These are phyloP conservation scores for Scaptomyza tumidula DNA, from an alignment of 2,888 invertebrate species.

Conservation along the genomic window DNA sequence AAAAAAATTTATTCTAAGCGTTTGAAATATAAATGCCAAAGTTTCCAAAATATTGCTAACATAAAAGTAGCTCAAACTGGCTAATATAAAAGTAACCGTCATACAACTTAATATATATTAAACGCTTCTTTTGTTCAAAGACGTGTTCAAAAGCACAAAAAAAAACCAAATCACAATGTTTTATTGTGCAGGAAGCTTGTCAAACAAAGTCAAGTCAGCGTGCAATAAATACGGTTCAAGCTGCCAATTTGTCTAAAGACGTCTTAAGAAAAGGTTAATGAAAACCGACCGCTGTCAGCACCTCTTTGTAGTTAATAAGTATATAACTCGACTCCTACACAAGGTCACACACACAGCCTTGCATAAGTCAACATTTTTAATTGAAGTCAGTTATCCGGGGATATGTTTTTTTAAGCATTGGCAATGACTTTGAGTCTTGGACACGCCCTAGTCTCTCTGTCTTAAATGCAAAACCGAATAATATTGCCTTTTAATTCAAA, in stretches of 20 bases:
- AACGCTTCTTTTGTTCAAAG: constrained; percentile 57
- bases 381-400: constrained; percentile 29
- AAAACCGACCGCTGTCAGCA: constrained; percentile 33
- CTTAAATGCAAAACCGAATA: background rate
- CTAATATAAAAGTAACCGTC: constrained; percentile 15
- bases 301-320: constrained; percentile 6
- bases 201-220: constrained; percentile 7
- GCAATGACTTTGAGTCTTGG: constrained; percentile 50
- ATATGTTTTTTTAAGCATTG: constrained; percentile 25
- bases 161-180: background rate
- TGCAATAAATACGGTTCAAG: background rate
- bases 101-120: constrained; percentile 35
- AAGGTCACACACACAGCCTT: constrained; percentile 36
- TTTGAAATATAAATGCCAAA: background rate
- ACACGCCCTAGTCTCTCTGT: constrained; percentile 8
- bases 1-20: constrained; percentile 2
- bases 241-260: constrained; percentile 12
- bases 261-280: constrained; percentile 9
- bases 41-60: constrained; percentile 3
- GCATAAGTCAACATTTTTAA: constrained; percentile 32
- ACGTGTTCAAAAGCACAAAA: constrained; percentile 9
- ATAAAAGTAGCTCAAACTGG: constrained; percentile 22
- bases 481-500: constrained; percentile 24
- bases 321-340: constrained; percentile 3
- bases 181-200: constrained; percentile 53